Conservation (phyloP, 2,797 vertebrate genomes). For the Spatula versicolor region DNA sequence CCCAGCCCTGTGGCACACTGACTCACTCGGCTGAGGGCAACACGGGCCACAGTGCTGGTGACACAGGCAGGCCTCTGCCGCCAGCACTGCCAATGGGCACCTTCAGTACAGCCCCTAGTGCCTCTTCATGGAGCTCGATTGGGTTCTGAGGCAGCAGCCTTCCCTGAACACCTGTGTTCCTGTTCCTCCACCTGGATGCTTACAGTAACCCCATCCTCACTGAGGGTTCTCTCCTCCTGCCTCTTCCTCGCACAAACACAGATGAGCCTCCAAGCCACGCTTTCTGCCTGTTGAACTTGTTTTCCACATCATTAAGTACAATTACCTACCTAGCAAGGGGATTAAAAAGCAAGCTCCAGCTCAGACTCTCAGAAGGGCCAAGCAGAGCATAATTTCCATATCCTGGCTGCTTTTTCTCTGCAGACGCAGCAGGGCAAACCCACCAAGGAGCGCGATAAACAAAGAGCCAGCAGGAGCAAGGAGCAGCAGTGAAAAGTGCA, state of each 20-base stretch:
- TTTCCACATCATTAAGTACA: constrained; percentile 52
- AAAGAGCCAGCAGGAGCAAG: accelerated
- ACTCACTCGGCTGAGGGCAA: too few relatives aligned
- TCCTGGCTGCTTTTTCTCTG: not conserved
- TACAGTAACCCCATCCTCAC: not conserved
- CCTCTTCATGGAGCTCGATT: not conserved
- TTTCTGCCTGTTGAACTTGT: not conserved
- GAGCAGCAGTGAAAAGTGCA: accelerated
- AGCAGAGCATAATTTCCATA: not conserved
- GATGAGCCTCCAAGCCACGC: not conserved
- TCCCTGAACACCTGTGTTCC: not conserved
- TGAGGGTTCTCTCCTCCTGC: not conserved
- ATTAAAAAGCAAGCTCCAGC: constrained; percentile 12
- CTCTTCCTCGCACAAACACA: not conserved
- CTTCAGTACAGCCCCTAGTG: not conserved
- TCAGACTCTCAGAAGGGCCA: not conserved
- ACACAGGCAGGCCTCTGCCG: too few relatives aligned
- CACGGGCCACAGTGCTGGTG: too few relatives aligned
- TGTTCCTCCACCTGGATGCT: not conserved
- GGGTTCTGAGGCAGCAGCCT: not conserved
- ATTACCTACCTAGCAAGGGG: constrained; percentile 22
- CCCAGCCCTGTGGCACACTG: too few relatives aligned
- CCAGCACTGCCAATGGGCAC: too few relatives aligned
- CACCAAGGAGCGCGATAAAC: accelerated
- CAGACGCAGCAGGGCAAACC: not conserved